These are phyloP conservation scores for Hirtodrosophila duncani DNA, from an alignment of 2,888 invertebrate species.

Conservation along the genomic window DNA sequence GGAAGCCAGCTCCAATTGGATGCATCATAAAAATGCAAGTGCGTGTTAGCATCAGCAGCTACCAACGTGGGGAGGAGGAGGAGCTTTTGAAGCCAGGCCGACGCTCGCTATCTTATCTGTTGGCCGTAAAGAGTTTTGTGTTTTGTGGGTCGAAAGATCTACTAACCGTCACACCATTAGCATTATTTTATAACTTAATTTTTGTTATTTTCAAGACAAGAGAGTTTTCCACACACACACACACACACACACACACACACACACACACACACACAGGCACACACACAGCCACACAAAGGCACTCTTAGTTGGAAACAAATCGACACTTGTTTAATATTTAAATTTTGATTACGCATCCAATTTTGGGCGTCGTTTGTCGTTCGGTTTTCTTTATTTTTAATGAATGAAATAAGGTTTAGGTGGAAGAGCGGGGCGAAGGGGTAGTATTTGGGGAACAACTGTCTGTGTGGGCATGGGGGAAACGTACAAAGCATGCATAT, in stretches of 20 bases:
- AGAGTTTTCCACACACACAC: slow-evolving; percentile 1
- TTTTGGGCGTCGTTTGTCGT: background rate
- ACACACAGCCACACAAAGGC: slow-evolving; percentile 5
- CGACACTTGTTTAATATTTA: slow-evolving; percentile 67
- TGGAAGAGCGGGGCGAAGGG: too few relatives aligned
- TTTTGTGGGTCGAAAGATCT: slow-evolving; percentile 20
- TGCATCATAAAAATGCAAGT: too few relatives aligned
- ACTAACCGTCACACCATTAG: slow-evolving; percentile 49
- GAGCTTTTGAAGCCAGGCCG: slow-evolving; percentile 16
- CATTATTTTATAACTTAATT: slow-evolving; percentile 68
- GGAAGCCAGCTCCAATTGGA: too few relatives aligned
- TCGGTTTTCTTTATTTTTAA: slow-evolving; percentile 26
- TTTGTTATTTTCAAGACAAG: too few relatives aligned
- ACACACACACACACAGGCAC: slow-evolving; percentile 4
- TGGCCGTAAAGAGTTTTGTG: slow-evolving; percentile 36
- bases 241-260: slow-evolving; percentile 8
- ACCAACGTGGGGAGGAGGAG: too few relatives aligned
- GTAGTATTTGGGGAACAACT: slow-evolving; percentile 5
- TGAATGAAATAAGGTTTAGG: slow-evolving; percentile 49
- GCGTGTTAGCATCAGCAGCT: too few relatives aligned
- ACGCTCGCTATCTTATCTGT: slow-evolving; percentile 61
- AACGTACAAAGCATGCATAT: too few relatives aligned
- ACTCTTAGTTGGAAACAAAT: slow-evolving; percentile 39
- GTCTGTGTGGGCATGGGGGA: slow-evolving; percentile 47
- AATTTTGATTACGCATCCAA: slow-evolving; percentile 43